Evolutionary conservation across 2,888 invertebrate species (phyloP), one percentile per base, ranked within the genome.

Genomic region (Aspidiotus destructor): DNA sequence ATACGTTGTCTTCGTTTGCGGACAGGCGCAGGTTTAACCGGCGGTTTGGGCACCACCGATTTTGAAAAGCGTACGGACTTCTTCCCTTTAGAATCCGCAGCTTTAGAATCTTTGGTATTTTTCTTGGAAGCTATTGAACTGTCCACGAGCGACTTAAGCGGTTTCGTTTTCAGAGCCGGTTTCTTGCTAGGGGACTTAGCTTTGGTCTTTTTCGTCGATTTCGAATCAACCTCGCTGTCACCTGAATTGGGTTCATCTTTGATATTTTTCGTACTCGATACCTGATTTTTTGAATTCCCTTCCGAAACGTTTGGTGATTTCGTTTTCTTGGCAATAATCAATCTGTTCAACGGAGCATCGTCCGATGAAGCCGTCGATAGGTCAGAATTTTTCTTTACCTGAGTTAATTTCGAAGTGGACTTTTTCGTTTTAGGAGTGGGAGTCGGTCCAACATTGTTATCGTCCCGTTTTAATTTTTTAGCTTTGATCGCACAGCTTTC

Each of bases 1-100:
- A 92, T 90, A 72, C 93, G 83, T 42, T 60, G 62, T 8, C 68
- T 44, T 68, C 72, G 69, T 15, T 55, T 41, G 17, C 69, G 64
- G 28, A 55, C 28, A 10, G 68, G 60, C 74, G 77, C 40, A 75
- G 76, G 5, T 75, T 75, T 13, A 69, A 71, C 69, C 74, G 75
- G 74, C 73, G 75, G 61, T 74, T 75, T 11, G 15, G 54, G 61
- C 40, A 15, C 75, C 41, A 52, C 40, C 16, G 60, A 52, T 69
- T 71, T 72, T 0, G 75, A 75, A 0, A 74, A 74, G n/a, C 60
- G 41, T 28, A 48, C 64, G 16, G 67, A 69, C 70, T 71, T 70
- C 67, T 74, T 74, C 10, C 75, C 74, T 7, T 55, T 58, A 71
- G 75, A 74, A 11, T 75, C 74, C 63, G 74, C 74, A 65, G 69